Percentiles rank a stretch among this genome's conserved stretches.
Conservation (phyloP, 1,140 invertebrate genomes). For the Pseudachorutes palmiensis region DNA sequence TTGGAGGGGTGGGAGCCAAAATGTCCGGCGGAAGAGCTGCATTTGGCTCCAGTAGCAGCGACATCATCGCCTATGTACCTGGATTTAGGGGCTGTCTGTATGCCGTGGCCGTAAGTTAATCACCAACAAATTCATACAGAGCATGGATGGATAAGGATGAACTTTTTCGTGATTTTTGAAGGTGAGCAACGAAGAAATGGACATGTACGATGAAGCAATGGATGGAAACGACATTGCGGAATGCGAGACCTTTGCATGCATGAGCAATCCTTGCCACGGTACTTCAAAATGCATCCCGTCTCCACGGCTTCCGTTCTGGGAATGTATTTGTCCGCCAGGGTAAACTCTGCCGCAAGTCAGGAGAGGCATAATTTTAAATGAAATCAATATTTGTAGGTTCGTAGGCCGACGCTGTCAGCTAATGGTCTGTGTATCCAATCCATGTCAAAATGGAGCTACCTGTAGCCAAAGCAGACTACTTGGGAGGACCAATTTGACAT, state of each 20-base stretch:
- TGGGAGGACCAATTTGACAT: neutral
- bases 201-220: slow-evolving; percentile 32
- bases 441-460: slow-evolving; percentile 43
- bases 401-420: slow-evolving; percentile 41
- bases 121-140: neutral
- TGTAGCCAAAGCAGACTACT: slow-evolving; percentile 31
- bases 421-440: slow-evolving; percentile 40
- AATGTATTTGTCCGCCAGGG: slow-evolving; percentile 35
- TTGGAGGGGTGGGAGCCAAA: slow-evolving; percentile 28
- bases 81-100: slow-evolving; percentile 37
- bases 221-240: slow-evolving; percentile 33
- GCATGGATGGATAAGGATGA: neutral
- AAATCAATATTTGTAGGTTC: slow-evolving; percentile 39
- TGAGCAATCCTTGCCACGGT: slow-evolving; percentile 30
- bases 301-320: slow-evolving; percentile 29
- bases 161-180: slow-evolving; percentile 3
- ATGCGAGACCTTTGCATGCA: slow-evolving; percentile 32
- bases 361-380: neutral
- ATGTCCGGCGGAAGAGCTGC: neutral
- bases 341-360: slow-evolving; percentile 11
- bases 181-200: slow-evolving; percentile 28
- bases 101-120: slow-evolving; percentile 19
- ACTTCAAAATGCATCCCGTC: slow-evolving; percentile 24
- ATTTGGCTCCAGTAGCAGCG: slow-evolving; percentile 15
- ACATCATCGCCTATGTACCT: slow-evolving; percentile 26